Conservation (phyloP, 2,113 vertebrate genomes). For the Pyrgilauda ruficollis region DNA sequence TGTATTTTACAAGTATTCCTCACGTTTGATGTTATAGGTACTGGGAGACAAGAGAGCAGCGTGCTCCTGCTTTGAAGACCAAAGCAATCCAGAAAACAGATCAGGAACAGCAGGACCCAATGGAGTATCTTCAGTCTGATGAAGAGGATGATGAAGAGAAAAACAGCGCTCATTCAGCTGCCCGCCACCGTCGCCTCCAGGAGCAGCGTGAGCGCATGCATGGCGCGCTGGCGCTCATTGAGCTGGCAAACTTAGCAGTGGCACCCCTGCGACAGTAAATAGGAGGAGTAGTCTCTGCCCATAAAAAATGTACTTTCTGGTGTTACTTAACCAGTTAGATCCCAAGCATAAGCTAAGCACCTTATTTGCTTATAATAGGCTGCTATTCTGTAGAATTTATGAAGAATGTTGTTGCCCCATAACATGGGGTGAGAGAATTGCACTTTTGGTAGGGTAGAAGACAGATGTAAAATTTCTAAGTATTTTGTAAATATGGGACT, state of each 20-base stretch:
- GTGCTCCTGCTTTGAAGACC: constrained; percentile 80
- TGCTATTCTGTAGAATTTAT: constrained; percentile 97
- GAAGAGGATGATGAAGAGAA: constrained; percentile 85
- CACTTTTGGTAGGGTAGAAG: constrained; percentile 81
- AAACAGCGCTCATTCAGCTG: constrained; percentile 72
- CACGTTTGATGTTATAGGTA: constrained; percentile 73
- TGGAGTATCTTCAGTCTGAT: constrained; percentile 90
- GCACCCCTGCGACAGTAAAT: constrained; percentile 77
- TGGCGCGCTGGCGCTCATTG: constrained; percentile 92
- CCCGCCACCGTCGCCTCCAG: constrained; percentile 84
- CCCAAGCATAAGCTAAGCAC: constrained; percentile 94
- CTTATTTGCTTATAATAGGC: constrained; percentile 98
- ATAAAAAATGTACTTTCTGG: constrained; percentile 63
- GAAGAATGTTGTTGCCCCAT: constrained; percentile 91
- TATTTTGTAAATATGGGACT: constrained; percentile 84
- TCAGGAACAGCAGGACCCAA: constrained; percentile 95
- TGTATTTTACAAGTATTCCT: background rate
- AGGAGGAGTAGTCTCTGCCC: background rate
- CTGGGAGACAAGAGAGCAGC: constrained; percentile 92
- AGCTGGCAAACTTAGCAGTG: constrained; percentile 89
- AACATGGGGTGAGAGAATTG: constrained; percentile 79
- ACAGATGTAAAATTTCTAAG: constrained; percentile 79
- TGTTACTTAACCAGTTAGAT: constrained; percentile 72
- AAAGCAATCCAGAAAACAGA: constrained; percentile 83
- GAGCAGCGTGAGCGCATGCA: constrained; percentile 96